Base-by-base conservation (phyloP, 2,888 invertebrate genomes). In the Agapetus fuscipes region DNA sequence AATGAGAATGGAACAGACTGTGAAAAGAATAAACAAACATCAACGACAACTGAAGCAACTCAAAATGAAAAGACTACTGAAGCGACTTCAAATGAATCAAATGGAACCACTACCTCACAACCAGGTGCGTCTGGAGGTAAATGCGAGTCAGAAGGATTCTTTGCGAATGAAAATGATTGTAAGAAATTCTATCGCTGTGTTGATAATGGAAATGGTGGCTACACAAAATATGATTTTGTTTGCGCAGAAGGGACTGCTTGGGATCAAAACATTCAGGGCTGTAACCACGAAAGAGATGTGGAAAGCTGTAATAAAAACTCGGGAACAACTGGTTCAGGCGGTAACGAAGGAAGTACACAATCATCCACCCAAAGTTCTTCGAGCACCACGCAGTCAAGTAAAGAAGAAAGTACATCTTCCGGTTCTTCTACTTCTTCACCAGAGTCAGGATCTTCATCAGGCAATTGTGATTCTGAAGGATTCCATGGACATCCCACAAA, bases 131-230 rank as follows among this genome's bases (percentile, higher is more conserved):
- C 37, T 29, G 52, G 45, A 26, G 53, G 50, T 14, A 45, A 49
- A 43, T 72, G 72, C 50, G 50, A 50, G 10, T 54, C 58, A 30
- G 70, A 68, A 56, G 72, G 87, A 34, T 87, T 82, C 57, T 72
- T 78, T 53, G 74, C 76, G 9, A 76, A 86, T 58, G 64, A 70
- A 30, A 62, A 62, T 31, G 72, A 85, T 53, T 87, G 86, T 54
- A 76, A 69, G 43, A 82, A 78, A 56, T 87, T 86, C 62, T 83
- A 82, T 55, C 72, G 85, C 49, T 87, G 87, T 58, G 83, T 84
- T 16, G 64, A 69, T 38, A 70, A 74, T 53, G 76, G 74, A 1
- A 61, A 68, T 17, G 74, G 72, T 42, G 66, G 67, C 3, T 81
- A 66, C 50, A 75, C 62, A 31, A 78, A 74, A 58, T 80, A 80